A percentile compares a stretch with the other conserved stretches of the same genome.
These are phyloP conservation scores for Mola mola DNA, from an alignment of 2,113 vertebrate genomes.

Conservation along the genomic window DNA sequence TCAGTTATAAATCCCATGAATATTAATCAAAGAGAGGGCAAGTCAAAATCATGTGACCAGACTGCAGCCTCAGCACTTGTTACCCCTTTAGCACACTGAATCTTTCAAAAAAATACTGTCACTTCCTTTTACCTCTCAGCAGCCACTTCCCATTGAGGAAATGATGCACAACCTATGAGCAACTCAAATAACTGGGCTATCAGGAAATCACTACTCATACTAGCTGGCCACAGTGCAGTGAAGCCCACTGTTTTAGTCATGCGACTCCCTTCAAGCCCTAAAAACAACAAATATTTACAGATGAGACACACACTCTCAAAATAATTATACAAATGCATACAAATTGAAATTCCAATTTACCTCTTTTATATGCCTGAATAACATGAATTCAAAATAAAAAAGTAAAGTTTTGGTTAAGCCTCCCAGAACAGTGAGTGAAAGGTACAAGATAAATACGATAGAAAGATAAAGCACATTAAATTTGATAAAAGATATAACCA, in stretches of 20 bases:
- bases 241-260: slow-evolving; percentile 36
- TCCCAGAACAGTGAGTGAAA: no score
- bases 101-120: slow-evolving; percentile 21
- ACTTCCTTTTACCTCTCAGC: slow-evolving; percentile 1
- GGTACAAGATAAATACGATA: no score
- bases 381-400: no score
- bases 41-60: slow-evolving; percentile 61
- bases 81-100: slow-evolving; percentile 4
- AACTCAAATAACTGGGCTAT: not conserved
- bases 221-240: not conserved
- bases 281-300: not conserved
- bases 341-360: no score
- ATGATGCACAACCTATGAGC: not conserved
- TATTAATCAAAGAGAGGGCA: slow-evolving; percentile 34
- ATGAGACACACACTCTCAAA: not conserved
- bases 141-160: not conserved
- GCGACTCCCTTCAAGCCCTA: slow-evolving; percentile 17
- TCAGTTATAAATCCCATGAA: slow-evolving; percentile 4
- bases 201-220: slow-evolving; percentile 38
- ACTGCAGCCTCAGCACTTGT: slow-evolving; percentile 73
- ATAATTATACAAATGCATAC: no score
- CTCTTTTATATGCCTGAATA: no score
- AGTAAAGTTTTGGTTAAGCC: no score
- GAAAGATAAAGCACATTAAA: no score
- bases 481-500: no score